Evolutionary conservation across 2,797 vertebrate species (phyloP).

Genomic region (Pangasius larnaudii): DNA sequence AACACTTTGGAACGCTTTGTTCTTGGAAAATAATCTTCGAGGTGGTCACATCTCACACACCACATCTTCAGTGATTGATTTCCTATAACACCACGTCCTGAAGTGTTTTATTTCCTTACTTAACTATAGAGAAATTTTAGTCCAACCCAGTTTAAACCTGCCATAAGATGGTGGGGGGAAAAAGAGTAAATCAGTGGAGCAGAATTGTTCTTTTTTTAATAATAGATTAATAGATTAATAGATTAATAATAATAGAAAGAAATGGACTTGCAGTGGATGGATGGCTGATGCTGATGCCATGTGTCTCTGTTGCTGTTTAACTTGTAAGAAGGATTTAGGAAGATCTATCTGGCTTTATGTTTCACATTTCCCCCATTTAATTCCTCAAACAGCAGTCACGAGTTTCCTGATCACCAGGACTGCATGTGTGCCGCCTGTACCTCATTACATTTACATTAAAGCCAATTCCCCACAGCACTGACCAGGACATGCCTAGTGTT

Average conservation of each 20-base stretch:
- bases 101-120: background rate
- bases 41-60: background rate
- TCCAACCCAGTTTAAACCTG: background rate
- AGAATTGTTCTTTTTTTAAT: background rate
- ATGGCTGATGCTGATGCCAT: background rate
- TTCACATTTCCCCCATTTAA: conserved; percentile 40
- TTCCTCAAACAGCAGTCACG: conserved; percentile 36
- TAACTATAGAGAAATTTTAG: background rate
- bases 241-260: too few species aligned
- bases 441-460: background rate
- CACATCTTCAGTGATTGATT: background rate
- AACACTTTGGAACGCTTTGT: background rate
- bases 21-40: background rate
- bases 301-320: background rate
- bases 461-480: background rate
- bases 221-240: background rate
- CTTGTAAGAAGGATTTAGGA: background rate
- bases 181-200: background rate
- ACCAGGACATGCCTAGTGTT: background rate
- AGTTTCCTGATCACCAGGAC: conserved; percentile 25
- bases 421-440: background rate
- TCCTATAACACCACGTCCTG: background rate
- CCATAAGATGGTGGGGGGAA: background rate
- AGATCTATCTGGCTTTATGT: background rate
- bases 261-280: background rate